Conservation (phyloP, 1,140 invertebrate species). For the Scaptomyza hsui region DNA sequence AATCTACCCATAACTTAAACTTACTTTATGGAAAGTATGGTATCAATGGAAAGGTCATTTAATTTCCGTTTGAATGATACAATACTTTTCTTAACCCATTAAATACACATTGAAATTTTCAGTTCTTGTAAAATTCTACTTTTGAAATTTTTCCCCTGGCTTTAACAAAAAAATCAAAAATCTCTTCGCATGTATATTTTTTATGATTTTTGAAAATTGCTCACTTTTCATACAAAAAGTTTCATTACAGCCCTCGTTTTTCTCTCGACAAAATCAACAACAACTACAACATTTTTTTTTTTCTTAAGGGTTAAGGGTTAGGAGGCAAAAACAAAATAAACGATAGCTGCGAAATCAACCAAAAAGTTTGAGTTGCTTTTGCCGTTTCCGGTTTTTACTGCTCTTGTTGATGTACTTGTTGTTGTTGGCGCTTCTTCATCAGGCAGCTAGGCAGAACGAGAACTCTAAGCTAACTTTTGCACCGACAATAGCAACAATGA, state of each 20-base stretch:
- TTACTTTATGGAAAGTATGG: no score
- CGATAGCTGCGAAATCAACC: slow-evolving; percentile 42
- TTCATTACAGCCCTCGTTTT: neutral
- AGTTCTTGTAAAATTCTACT: no score
- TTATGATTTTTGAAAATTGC: no score
- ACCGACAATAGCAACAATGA: slow-evolving; percentile 15
- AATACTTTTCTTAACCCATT: no score
- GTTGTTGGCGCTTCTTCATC: slow-evolving; percentile 25
- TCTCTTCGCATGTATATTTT: no score
- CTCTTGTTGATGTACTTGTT: slow-evolving; percentile 7
- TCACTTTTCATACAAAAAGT: no score
- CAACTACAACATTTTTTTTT: neutral
- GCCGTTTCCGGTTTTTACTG: slow-evolving; percentile 20
- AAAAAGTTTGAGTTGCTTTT: slow-evolving; percentile 44
- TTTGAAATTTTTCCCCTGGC: no score
- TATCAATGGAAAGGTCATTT: no score
- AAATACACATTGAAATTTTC: no score
- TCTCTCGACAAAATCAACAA: neutral
- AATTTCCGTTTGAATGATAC: no score
- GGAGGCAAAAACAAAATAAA: neutral
- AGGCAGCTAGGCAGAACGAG: slow-evolving; percentile 3
- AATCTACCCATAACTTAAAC: no score
- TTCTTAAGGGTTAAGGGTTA: neutral
- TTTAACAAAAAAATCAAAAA: no score
- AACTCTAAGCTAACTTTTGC: slow-evolving; percentile 50